These are phyloP conservation scores for Mercenaria mercenaria DNA, from an alignment of 1,140 invertebrate species.

Conservation along the genomic window DNA sequence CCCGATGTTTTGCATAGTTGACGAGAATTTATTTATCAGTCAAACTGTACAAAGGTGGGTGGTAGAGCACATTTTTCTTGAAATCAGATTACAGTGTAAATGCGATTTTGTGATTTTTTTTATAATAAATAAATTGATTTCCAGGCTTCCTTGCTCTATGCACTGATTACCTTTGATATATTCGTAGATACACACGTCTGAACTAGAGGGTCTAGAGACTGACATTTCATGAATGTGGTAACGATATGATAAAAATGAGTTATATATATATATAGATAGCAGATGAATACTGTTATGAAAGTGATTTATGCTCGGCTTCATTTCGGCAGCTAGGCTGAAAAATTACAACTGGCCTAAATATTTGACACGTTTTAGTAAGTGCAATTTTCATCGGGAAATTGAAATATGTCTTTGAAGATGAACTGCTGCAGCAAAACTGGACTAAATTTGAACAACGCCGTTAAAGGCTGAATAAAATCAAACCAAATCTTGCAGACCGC, in stretches of 20 bases:
- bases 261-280: background rate
- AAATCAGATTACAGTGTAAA: background rate
- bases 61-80: slow-evolving; percentile 19
- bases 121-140: slow-evolving; percentile 25
- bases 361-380: background rate
- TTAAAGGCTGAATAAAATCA: no score
- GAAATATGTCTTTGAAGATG: no score
- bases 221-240: slow-evolving; percentile 5
- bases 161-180: slow-evolving; percentile 25
- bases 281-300: background rate
- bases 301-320: background rate
- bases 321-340: background rate
- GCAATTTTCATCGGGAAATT: no score
- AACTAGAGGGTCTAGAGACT: background rate
- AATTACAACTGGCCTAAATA: background rate
- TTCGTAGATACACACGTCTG: background rate
- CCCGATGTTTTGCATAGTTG: no score
- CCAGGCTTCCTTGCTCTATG: background rate
- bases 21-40: no score
- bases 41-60: no score
- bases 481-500: no score
- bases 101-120: background rate
- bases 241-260: slow-evolving; percentile 24
- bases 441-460: no score
- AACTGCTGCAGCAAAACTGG: no score